phyloP scores from a whole-genome alignment of 2,113 vertebrate genomes.

The Tyto alba region DNA sequence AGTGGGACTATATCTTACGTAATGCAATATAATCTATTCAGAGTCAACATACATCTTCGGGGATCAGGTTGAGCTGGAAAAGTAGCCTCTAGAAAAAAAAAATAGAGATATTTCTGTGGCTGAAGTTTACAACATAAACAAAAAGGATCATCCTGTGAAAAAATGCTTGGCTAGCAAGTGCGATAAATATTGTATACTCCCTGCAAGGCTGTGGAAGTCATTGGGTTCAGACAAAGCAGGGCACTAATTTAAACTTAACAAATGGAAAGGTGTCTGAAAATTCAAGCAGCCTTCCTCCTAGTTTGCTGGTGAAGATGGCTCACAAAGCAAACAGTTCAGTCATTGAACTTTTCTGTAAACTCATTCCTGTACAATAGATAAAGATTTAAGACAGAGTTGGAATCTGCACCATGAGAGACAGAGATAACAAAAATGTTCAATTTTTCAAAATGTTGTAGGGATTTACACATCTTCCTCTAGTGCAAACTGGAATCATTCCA shows the following conservation, averaged over 20 bases:
- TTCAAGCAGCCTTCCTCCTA: neutral
- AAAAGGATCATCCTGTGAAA: neutral
- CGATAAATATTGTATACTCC: neutral
- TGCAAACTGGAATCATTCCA: neutral
- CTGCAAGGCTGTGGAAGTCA: neutral
- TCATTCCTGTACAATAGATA: neutral
- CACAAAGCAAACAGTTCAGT: neutral
- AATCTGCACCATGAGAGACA: neutral
- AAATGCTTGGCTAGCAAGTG: neutral
- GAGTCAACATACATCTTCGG: neutral
- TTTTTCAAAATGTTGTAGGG: neutral
- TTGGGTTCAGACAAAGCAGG: neutral
- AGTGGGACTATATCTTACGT: neutral
- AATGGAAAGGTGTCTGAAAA: neutral
- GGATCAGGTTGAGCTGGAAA: neutral
- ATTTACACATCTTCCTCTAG: neutral
- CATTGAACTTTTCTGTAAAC: neutral
- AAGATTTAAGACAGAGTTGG: neutral
- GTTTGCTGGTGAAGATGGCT: neutral
- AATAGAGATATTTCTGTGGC: neutral
- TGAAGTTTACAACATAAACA: neutral
- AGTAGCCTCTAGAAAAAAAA: neutral
- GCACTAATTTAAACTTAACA: neutral
- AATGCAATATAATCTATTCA: neutral
- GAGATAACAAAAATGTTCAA: neutral